These are phyloP conservation scores for Matsumyia berberina DNA, from an alignment of 2,888 invertebrate genomes.

Conservation along the genomic window DNA sequence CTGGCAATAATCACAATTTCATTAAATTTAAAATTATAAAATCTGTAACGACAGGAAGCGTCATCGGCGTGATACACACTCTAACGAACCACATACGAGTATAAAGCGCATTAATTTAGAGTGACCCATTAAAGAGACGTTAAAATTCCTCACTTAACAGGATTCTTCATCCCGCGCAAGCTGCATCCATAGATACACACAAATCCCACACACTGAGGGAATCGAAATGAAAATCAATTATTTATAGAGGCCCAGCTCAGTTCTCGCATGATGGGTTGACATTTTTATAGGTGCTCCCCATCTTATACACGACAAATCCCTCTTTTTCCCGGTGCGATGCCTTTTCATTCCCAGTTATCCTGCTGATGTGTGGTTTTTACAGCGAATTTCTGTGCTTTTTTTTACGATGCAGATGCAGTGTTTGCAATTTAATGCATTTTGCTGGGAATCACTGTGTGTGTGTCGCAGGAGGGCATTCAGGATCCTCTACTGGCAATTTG, in stretches of 20 bases:
- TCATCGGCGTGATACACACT: background rate
- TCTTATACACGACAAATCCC: slow-evolving; percentile 30
- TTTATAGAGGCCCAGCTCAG: slow-evolving; percentile 30
- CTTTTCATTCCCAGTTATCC: slow-evolving; percentile 58
- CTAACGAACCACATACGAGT: slow-evolving; percentile 23
- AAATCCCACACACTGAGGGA: background rate
- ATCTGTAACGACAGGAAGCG: background rate
- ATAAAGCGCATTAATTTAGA: slow-evolving; percentile 26
- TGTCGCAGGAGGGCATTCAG: slow-evolving; percentile 2
- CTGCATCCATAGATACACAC: slow-evolving; percentile 18
- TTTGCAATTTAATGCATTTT: slow-evolving; percentile 59
- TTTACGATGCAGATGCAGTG: slow-evolving; percentile 36
- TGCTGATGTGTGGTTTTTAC: slow-evolving; percentile 65
- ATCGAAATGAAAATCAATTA: slow-evolving; percentile 57
- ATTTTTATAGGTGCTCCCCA: slow-evolving; percentile 49
- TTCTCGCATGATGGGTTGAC: slow-evolving; percentile 30
- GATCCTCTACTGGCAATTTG: slow-evolving; percentile 52
- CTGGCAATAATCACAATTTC: no score
- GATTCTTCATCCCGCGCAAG: slow-evolving; percentile 16
- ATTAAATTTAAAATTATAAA: no score
- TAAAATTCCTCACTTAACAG: slow-evolving; percentile 23
- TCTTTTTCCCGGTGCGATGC: slow-evolving; percentile 21
- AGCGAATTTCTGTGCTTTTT: background rate
- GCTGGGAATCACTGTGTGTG: slow-evolving; percentile 15
- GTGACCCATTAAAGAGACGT: slow-evolving; percentile 22